Percentiles rank a stretch among this genome's conserved stretches.
phyloP scores from a whole-genome alignment of 1,140 invertebrate species.

The Bradynema listronoti region DNA sequence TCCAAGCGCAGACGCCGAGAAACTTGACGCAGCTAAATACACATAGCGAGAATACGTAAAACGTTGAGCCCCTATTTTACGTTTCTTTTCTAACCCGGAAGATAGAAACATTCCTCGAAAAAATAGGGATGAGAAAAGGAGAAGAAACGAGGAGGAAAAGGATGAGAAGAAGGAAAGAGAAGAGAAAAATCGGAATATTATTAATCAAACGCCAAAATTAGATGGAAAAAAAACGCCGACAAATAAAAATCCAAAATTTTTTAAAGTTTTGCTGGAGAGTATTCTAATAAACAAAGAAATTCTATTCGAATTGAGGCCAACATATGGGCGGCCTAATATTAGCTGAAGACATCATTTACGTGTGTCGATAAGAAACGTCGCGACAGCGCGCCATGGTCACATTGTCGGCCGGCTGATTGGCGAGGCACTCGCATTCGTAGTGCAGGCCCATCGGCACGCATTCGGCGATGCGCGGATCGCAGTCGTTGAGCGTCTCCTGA shows the following conservation, averaged over 20 bases:
- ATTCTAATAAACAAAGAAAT: slow-evolving; percentile 8
- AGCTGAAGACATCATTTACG: background rate
- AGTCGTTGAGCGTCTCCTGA: slow-evolving; percentile 36
- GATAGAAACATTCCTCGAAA: too few relatives aligned
- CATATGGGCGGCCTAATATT: background rate
- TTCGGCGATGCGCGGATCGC: slow-evolving; percentile 38
- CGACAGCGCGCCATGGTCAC: slow-evolving; percentile 5
- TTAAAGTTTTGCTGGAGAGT: slow-evolving; percentile 8
- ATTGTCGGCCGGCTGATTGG: slow-evolving; percentile 18
- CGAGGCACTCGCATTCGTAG: slow-evolving; percentile 39
- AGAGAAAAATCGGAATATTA: too few relatives aligned
- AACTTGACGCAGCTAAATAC: slow-evolving; percentile 36
- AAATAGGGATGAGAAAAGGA: too few relatives aligned
- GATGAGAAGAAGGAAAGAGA: too few relatives aligned
- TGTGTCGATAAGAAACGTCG: background rate
- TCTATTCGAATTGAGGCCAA: background rate
- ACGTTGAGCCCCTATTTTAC: too few relatives aligned
- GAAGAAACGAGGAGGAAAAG: too few relatives aligned
- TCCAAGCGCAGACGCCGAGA: slow-evolving; percentile 39
- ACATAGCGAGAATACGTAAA: background rate
- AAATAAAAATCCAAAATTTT: background rate
- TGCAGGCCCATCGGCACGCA: slow-evolving; percentile 30
- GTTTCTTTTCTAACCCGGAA: too few relatives aligned
- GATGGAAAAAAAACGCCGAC: too few relatives aligned
- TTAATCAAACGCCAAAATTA: background rate